These are phyloP conservation scores for Anoplolepis gracilipes DNA, from an alignment of 1,140 invertebrate genomes.

Conservation along the genomic window DNA sequence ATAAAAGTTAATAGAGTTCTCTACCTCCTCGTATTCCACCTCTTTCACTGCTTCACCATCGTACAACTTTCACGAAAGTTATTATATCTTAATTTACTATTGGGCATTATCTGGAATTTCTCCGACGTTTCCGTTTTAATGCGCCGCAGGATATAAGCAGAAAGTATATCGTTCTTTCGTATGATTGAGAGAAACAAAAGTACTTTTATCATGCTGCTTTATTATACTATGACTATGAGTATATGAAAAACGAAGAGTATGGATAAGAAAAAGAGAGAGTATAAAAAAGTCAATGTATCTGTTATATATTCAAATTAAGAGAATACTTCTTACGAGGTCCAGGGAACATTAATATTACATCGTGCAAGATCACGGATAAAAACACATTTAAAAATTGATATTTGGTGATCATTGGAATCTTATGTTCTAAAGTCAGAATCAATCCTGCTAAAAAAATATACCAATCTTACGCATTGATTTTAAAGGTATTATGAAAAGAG, in stretches of 20 bases:
- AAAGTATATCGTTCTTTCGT: conserved; percentile 53
- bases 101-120: conserved; percentile 79
- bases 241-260: neutral
- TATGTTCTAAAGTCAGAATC: neutral
- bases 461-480: neutral
- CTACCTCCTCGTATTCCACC: conserved; percentile 69
- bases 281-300: conserved; percentile 6
- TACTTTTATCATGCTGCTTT: conserved; percentile 46
- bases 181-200: conserved; percentile 37
- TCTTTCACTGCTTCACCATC: conserved; percentile 71
- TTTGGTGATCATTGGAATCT: neutral
- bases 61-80: conserved; percentile 82
- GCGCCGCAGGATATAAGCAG: conserved; percentile 57
- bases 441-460: no score
- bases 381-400: conserved; percentile 9
- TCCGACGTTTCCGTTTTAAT: conserved; percentile 73
- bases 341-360: conserved; percentile 4
- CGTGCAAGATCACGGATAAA: neutral
- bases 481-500: neutral
- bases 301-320: conserved; percentile 24
- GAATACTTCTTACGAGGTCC: neutral
- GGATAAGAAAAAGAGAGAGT: conserved; percentile 16
- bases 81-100: conserved; percentile 83
- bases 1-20: conserved; percentile 85
- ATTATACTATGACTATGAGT: conserved; percentile 43